These are phyloP conservation scores for Myocastor coypus DNA, from an alignment of 2,113 vertebrate genomes.

Conservation along the genomic window DNA sequence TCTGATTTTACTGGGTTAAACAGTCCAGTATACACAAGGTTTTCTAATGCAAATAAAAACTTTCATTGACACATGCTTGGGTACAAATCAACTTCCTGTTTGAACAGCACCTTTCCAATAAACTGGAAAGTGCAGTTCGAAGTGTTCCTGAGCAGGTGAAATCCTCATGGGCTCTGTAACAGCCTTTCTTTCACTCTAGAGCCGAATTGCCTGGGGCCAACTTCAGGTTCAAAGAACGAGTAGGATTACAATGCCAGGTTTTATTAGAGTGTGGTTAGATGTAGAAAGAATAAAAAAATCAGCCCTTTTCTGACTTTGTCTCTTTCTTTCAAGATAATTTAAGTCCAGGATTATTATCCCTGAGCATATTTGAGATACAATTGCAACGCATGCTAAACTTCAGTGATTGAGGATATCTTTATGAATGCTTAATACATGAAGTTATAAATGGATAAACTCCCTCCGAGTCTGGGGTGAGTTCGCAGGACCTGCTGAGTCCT, in stretches of 20 bases:
- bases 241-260: conserved; percentile 19
- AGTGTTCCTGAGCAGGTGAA: not conserved
- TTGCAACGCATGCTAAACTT: conserved; percentile 51
- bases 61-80: conserved; percentile 40
- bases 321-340: conserved; percentile 65
- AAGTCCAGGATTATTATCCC: conserved; percentile 49
- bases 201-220: not conserved
- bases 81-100: conserved; percentile 65
- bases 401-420: conserved; percentile 45
- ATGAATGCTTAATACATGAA: conserved; percentile 39
- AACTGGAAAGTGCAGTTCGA: conserved; percentile 62
- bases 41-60: conserved; percentile 68
- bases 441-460: conserved; percentile 36
- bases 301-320: conserved; percentile 40
- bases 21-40: not conserved
- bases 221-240: conserved; percentile 52
- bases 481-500: not conserved
- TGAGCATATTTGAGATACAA: conserved; percentile 45
- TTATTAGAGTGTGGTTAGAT: conserved; percentile 38
- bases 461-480: conserved; percentile 33
- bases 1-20: not conserved
- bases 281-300: not conserved
- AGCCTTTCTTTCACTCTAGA: conserved; percentile 46
- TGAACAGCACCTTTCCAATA: not conserved
- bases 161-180: conserved; percentile 6